Conservation (phyloP, 2,888 invertebrate genomes). For the Campoplex capitator region DNA sequence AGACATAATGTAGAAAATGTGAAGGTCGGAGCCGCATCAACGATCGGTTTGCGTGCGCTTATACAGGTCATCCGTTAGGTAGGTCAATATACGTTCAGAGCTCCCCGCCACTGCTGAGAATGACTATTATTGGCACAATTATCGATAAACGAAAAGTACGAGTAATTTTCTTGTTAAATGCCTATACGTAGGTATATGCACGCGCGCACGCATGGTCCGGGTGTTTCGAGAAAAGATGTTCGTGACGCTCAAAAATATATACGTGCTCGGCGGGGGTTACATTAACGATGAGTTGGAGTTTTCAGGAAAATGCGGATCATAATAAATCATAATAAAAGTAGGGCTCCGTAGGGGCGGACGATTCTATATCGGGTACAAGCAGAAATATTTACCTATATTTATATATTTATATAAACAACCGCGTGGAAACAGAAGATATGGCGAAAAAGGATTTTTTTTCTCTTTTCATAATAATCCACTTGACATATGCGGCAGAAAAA, state of each 20-base stretch:
- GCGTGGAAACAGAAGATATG: too few relatives aligned
- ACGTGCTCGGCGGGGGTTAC: background rate
- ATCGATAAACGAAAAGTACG: background rate
- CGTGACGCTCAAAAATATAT: background rate
- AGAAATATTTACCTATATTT: too few relatives aligned
- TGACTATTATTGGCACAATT: background rate
- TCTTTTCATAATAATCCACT: too few relatives aligned
- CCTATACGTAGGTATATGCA: background rate
- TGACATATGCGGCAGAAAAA: background rate
- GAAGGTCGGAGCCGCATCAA: slow-evolving; percentile 23
- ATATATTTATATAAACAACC: too few relatives aligned
- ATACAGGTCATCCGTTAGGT: background rate
- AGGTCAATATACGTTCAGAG: slow-evolving; percentile 9
- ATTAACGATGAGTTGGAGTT: background rate
- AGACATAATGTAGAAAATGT: slow-evolving; percentile 14
- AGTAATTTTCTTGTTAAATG: background rate
- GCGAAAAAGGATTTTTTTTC: too few relatives aligned
- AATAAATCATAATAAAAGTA: background rate
- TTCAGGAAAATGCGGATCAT: background rate
- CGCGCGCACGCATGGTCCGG: too few relatives aligned
- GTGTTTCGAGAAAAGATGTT: background rate
- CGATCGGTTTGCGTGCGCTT: slow-evolving; percentile 1
- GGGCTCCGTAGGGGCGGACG: too few relatives aligned
- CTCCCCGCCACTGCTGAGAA: background rate
- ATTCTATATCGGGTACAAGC: too few relatives aligned